Conservation (phyloP, 2,888 invertebrate species). For the Thereva unica region DNA sequence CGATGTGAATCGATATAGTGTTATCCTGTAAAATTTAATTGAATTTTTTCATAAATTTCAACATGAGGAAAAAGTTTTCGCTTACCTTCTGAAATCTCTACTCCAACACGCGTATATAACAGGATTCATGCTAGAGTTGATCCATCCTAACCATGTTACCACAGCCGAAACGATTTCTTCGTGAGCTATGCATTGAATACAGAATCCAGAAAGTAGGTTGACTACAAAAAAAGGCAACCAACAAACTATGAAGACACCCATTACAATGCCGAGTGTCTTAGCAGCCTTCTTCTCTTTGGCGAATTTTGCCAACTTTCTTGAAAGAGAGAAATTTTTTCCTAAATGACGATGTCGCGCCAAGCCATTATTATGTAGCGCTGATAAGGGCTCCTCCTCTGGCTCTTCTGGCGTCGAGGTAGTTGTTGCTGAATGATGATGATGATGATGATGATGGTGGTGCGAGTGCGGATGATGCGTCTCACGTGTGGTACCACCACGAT, state of each 20-base stretch:
- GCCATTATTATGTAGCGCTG: conserved; percentile 78
- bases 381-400: conserved; percentile 69
- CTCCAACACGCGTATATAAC: conserved; percentile 99
- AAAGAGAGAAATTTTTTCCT: conserved; percentile 89
- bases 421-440: conserved; percentile 54
- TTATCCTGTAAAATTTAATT: too few relatives aligned
- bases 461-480: conserved; percentile 57
- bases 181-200: conserved; percentile 82
- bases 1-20: too few relatives aligned
- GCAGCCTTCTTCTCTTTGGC: conserved; percentile 98
- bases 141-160: conserved; percentile 94
- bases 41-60: neutral
- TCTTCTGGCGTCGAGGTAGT: conserved; percentile 71
- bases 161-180: conserved; percentile 86
- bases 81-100: conserved; percentile 90
- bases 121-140: conserved; percentile 95
- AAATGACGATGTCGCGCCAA: conserved; percentile 72
- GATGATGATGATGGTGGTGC: conserved; percentile 48
- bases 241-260: conserved; percentile 95
- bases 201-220: conserved; percentile 88
- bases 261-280: conserved; percentile 94
- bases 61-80: conserved; percentile 24
- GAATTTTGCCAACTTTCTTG: conserved; percentile 90
- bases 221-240: conserved; percentile 98
- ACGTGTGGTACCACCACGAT: conserved; percentile 82